Conservation (phyloP, 2,888 invertebrate species). For the Brachynemurus nebulosus region DNA sequence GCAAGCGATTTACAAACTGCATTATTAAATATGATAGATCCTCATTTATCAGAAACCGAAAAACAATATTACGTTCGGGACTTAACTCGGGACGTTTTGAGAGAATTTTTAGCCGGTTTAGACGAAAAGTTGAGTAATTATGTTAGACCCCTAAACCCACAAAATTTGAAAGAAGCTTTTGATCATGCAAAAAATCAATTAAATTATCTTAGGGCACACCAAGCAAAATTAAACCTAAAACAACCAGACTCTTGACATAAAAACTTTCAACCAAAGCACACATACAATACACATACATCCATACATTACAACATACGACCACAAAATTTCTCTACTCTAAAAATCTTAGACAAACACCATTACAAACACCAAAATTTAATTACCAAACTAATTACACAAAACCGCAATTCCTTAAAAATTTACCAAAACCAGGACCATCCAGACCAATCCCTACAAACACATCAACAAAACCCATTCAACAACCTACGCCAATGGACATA, state of each 20-base stretch:
- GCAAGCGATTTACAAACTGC: neutral
- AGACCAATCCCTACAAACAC: neutral
- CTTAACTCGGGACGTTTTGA: neutral
- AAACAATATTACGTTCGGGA: neutral
- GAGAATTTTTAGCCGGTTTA: neutral
- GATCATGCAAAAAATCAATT: too few relatives aligned
- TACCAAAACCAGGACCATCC: neutral
- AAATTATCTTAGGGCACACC: too few relatives aligned
- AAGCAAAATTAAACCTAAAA: too few relatives aligned
- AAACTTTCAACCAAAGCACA: neutral
- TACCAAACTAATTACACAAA: neutral
- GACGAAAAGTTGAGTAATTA: neutral
- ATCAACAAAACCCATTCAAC: neutral
- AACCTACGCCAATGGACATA: neutral
- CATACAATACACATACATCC: neutral
- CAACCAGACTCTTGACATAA: too few relatives aligned
- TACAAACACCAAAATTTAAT: neutral
- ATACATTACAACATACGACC: neutral
- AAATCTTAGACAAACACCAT: neutral
- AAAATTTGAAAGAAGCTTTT: neutral
- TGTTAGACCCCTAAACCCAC: neutral
- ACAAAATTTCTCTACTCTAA: neutral
- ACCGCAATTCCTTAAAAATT: neutral
- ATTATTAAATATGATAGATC: neutral
- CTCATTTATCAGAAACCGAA: too few relatives aligned